Evolutionary conservation across 2,797 vertebrate species (phyloP).

Genomic region (Mionectes olivaceus): DNA sequence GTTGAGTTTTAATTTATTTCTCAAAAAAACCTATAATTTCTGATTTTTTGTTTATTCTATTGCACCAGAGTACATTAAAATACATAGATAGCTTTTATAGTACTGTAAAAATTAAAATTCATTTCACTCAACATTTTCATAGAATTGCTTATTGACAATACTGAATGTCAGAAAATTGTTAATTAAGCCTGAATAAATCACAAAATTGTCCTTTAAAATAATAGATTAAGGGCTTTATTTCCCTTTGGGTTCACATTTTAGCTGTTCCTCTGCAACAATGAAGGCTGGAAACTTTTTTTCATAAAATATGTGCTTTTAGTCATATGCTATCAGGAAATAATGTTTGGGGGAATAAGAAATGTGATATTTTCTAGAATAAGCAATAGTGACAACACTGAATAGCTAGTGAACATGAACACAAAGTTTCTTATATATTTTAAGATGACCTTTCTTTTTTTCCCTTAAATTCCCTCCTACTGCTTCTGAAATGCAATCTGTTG

Average conservation of each 20-base stretch:
- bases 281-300: neutral
- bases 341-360: neutral
- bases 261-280: neutral
- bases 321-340: neutral
- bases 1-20: neutral
- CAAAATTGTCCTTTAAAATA: neutral
- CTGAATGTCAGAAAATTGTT: neutral
- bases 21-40: neutral
- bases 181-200: neutral
- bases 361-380: neutral
- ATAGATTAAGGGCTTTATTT: neutral
- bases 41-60: neutral
- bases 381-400: neutral
- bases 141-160: neutral
- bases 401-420: neutral
- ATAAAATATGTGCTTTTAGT: neutral
- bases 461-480: neutral
- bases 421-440: neutral
- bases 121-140: neutral
- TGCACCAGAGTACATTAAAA: neutral
- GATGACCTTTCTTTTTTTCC: neutral
- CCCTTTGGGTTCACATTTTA: neutral
- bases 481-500: slow-evolving; percentile 21
- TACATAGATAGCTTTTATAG: neutral
- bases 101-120: neutral